Evolutionary conservation across 2,797 vertebrate species (phyloP).

Genomic region (Caiman crocodilus): DNA sequence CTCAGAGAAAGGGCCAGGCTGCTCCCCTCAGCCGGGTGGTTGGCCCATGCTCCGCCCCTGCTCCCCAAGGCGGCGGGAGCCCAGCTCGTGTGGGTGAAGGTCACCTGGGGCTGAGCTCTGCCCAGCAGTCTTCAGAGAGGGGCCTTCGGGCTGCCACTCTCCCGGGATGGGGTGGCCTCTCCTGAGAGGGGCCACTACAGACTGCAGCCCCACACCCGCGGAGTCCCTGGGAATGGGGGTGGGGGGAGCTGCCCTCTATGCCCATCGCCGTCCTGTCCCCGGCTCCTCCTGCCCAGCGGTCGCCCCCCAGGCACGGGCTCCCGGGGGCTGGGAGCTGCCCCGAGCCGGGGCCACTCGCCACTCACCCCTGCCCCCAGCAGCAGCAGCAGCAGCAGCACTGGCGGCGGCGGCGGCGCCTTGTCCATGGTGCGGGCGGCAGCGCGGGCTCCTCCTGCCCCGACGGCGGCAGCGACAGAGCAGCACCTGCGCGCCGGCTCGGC

Average conservation of each 20-base stretch:
- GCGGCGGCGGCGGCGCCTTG: constrained; percentile 34
- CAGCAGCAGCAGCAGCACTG: constrained; percentile 61
- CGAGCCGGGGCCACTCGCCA: neutral
- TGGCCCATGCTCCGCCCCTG: too few relatives aligned
- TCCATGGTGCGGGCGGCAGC: constrained; percentile 46
- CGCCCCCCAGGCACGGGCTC: neutral
- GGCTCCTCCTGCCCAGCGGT: neutral
- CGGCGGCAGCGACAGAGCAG: too few relatives aligned
- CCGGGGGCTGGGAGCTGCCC: neutral
- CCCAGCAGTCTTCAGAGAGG: neutral
- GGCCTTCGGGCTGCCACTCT: neutral
- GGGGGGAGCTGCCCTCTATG: neutral
- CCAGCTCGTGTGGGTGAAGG: neutral
- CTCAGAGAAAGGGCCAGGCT: too few relatives aligned
- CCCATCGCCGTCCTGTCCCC: neutral
- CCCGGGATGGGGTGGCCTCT: neutral
- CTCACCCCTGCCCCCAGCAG: constrained; percentile 68
- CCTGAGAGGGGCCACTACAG: neutral
- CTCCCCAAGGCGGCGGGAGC: too few relatives aligned
- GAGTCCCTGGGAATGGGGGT: rapidly evolving
- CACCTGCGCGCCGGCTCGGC: too few relatives aligned
- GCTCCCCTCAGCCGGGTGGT: too few relatives aligned
- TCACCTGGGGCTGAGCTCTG: neutral
- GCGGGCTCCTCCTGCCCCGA: neutral
- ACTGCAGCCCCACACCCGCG: neutral